These are phyloP conservation scores for Willisornis vidua DNA, from an alignment of 2,113 vertebrate species.

Conservation along the genomic window DNA sequence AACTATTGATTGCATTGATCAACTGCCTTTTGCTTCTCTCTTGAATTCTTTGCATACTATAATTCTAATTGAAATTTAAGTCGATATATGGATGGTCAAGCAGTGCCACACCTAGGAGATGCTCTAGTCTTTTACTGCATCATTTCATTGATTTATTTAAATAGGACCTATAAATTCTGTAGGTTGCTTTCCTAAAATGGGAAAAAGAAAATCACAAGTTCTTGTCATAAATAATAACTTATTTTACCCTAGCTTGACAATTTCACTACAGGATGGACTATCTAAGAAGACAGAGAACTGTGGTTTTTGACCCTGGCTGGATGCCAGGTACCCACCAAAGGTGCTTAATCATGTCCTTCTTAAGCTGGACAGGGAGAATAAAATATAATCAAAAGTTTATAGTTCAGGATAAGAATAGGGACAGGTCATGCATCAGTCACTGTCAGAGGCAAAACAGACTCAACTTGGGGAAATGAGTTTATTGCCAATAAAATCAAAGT, in stretches of 20 bases:
- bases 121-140: not conserved
- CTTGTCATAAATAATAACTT: not conserved
- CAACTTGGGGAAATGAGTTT: not conserved
- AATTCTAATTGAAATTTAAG: not conserved
- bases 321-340: not conserved
- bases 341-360: not conserved
- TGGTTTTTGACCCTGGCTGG: not conserved
- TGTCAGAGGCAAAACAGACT: not conserved
- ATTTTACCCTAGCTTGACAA: not conserved
- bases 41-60: not conserved
- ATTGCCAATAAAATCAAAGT: not conserved
- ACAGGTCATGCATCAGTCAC: not conserved
- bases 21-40: not conserved
- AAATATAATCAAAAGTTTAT: not conserved
- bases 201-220: not conserved
- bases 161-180: not conserved
- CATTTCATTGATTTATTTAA: not conserved
- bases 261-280: not conserved
- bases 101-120: not conserved
- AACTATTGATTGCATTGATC: not conserved
- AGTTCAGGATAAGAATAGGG: not conserved
- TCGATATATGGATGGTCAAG: not conserved
- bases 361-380: not conserved
- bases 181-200: not conserved
- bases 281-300: not conserved